Percentiles rank a stretch among this genome's conserved stretches.
phyloP scores from a whole-genome alignment of 2,113 vertebrate species.

The Rutilus rutilus region DNA sequence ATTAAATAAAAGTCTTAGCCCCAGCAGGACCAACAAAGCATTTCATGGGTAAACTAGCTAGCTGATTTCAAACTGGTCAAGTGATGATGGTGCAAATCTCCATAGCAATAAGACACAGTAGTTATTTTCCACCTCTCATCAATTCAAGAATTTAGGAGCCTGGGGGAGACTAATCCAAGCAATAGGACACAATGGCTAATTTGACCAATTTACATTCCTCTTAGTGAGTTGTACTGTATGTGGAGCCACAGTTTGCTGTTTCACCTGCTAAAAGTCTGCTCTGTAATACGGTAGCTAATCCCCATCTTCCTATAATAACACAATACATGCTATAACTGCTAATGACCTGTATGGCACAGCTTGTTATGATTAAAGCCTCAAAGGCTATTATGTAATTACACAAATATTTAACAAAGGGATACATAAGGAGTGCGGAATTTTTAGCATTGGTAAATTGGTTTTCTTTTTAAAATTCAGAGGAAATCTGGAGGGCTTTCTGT shows the following conservation, averaged over 20 bases:
- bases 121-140: not conserved
- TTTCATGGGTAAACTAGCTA: not conserved
- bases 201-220: not conserved
- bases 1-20: not conserved
- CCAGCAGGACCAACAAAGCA: not conserved
- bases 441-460: not conserved
- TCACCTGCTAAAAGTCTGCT: not conserved
- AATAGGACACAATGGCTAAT: not conserved
- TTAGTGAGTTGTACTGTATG: not conserved
- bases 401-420: not conserved
- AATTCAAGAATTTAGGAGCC: not conserved
- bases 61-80: not conserved
- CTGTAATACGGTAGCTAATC: not conserved
- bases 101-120: not conserved
- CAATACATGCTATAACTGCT: not conserved
- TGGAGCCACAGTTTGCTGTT: not conserved
- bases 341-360: not conserved
- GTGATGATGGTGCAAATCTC: not conserved
- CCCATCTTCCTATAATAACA: not conserved
- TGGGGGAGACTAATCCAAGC: not conserved
- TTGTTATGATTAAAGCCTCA: not conserved
- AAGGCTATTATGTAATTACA: not conserved
- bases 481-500: not conserved
- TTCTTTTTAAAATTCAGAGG: not conserved
- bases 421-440: not conserved